Percentiles rank a stretch among this genome's conserved stretches.
phyloP scores from a whole-genome alignment of 2,888 invertebrate species.

The Apamea monoglypha region DNA sequence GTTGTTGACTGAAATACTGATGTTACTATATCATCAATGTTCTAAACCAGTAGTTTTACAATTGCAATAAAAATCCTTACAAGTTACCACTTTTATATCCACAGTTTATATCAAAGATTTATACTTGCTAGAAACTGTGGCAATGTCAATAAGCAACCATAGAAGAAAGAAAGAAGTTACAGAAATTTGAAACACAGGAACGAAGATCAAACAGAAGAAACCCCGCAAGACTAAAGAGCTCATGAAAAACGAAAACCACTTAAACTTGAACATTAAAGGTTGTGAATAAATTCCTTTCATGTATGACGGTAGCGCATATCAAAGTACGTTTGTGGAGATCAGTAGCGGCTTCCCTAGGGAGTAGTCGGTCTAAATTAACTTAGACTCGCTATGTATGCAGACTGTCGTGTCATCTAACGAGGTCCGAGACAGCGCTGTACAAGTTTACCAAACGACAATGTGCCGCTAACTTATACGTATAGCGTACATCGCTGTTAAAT shows the following conservation, averaged over 20 bases:
- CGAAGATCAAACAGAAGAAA: conserved; percentile 21
- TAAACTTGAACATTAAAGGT: conserved; percentile 56
- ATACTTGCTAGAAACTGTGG: background rate
- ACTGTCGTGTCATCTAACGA: conserved; percentile 83
- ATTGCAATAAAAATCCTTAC: too few species aligned
- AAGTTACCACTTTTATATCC: background rate
- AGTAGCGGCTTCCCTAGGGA: conserved; percentile 76
- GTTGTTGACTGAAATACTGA: background rate
- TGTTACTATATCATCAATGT: background rate
- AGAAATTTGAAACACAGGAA: background rate
- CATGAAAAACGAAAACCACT: conserved; percentile 53
- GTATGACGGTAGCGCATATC: conserved; percentile 78
- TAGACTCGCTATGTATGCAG: conserved; percentile 88
- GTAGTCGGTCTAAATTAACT: conserved; percentile 86
- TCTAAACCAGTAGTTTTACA: background rate
- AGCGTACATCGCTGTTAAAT: conserved; percentile 70
- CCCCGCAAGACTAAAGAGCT: conserved; percentile 35
- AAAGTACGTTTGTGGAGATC: conserved; percentile 82
- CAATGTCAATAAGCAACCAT: background rate
- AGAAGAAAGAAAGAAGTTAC: conserved; percentile 11
- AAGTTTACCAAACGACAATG: conserved; percentile 76
- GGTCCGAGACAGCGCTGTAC: conserved; percentile 79
- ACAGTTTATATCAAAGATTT: background rate
- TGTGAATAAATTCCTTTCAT: conserved; percentile 77
- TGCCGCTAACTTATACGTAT: conserved; percentile 72